A percentile compares a stretch with the other conserved stretches of the same genome.
Evolutionary conservation across 2,888 invertebrate species (phyloP).

Genomic region (Lithophane socia): DNA sequence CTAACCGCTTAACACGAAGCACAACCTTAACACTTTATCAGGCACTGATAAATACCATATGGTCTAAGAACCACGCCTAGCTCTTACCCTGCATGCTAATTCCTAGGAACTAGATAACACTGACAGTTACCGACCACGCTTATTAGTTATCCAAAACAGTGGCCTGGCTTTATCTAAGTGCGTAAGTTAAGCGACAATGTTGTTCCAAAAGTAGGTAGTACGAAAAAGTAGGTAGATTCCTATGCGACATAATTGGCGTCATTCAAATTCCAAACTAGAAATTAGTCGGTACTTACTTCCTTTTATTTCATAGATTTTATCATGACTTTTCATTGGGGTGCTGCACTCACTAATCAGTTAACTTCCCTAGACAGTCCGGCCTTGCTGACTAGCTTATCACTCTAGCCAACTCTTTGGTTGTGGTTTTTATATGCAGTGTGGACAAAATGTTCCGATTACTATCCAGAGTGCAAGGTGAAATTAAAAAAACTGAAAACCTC

Average conservation of each 20-base stretch:
- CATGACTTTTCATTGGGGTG: no score
- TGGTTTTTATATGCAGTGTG: no score
- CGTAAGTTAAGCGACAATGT: constrained; percentile 38
- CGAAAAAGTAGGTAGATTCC: background rate
- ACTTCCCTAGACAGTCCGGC: background rate
- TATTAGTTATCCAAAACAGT: constrained; percentile 59
- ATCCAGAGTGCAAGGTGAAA: background rate
- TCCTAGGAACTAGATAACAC: constrained; percentile 71
- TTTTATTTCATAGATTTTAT: no score
- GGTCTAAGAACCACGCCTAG: constrained; percentile 56
- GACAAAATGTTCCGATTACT: background rate
- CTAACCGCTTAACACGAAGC: constrained; percentile 32
- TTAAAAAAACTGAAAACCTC: background rate
- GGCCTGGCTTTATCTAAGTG: constrained; percentile 41
- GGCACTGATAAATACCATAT: constrained; percentile 55
- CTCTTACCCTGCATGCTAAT: constrained; percentile 60
- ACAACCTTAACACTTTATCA: constrained; percentile 64
- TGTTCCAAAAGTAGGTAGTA: constrained; percentile 27
- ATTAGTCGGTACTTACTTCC: no score
- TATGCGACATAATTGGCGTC: background rate
- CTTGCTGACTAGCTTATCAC: background rate
- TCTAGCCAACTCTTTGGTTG: background rate
- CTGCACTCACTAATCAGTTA: no score
- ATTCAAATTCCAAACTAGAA: no score
- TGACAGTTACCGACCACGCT: constrained; percentile 54